Evolutionary conservation across 2,113 vertebrate genomes (phyloP).

Genomic region (Propithecus coquereli): DNA sequence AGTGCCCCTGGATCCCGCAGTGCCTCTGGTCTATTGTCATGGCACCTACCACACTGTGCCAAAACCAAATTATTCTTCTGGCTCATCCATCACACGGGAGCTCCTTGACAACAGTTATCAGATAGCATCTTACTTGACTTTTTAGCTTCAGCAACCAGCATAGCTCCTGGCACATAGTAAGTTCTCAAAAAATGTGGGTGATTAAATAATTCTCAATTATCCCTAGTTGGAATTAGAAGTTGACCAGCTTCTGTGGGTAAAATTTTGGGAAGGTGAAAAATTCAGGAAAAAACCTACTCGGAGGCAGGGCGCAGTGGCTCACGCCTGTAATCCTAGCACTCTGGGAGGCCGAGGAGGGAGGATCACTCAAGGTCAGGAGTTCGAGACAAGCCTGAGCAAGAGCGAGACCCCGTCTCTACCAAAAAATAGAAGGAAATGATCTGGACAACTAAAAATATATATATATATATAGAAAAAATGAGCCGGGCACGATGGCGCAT

Average conservation of each 20-base stretch:
- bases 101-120: background rate
- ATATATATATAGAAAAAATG: no score
- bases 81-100: background rate
- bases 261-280: background rate
- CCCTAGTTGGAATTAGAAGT: background rate
- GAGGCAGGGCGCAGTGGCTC: no score
- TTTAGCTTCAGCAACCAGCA: background rate
- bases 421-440: no score
- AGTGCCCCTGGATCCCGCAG: rapidly evolving
- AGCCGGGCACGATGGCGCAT: no score
- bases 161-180: background rate
- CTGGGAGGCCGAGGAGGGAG: no score
- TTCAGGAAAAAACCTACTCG: background rate
- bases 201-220: background rate
- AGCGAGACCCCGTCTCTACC: no score
- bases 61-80: background rate
- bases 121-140: background rate
- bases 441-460: no score
- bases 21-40: rapidly evolving
- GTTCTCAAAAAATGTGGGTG: background rate
- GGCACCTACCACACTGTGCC: background rate
- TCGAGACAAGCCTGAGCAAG: no score
- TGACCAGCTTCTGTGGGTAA: background rate
- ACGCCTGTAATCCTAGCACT: no score
- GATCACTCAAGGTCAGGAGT: no score